Conservation (phyloP, 2,888 invertebrate species). For the Zaprionus bogoriensis region DNA sequence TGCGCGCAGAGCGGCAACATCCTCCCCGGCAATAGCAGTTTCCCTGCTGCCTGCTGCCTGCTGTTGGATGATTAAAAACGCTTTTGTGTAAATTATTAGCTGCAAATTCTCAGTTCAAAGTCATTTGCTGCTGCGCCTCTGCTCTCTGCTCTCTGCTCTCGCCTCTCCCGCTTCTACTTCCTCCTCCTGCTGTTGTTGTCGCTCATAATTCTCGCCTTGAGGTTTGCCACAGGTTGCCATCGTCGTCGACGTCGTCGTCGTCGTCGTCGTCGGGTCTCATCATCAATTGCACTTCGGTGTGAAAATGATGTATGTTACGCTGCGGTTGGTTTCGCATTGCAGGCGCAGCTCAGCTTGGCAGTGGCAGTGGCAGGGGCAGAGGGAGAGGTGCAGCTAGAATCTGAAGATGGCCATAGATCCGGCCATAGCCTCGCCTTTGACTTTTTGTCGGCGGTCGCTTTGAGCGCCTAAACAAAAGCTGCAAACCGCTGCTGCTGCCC, state of each 20-base stretch:
- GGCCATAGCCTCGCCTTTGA: slow-evolving; percentile 37
- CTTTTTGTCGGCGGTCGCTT: slow-evolving; percentile 64
- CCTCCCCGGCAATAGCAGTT: too few relatives aligned
- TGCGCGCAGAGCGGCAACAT: neutral
- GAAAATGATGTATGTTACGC: slow-evolving; percentile 77
- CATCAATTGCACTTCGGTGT: slow-evolving; percentile 70
- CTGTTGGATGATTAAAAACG: slow-evolving; percentile 74
- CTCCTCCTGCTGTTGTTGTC: slow-evolving; percentile 54
- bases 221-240: slow-evolving; percentile 70
- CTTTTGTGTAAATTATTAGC: slow-evolving; percentile 79
- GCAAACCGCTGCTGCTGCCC: neutral
- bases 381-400: neutral
- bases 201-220: slow-evolving; percentile 77
- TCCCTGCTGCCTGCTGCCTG: slow-evolving; percentile 21
- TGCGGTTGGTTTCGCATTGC: slow-evolving; percentile 73
- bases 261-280: slow-evolving; percentile 37
- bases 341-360: too few relatives aligned
- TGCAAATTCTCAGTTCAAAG: slow-evolving; percentile 73
- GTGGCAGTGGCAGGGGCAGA: neutral
- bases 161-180: slow-evolving; percentile 23
- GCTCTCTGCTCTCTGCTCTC: slow-evolving; percentile 7
- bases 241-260: slow-evolving; percentile 23
- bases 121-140: slow-evolving; percentile 55
- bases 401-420: neutral
- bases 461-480: slow-evolving; percentile 54